A percentile compares a stretch with the other conserved stretches of the same genome.
phyloP scores from a whole-genome alignment of 2,888 invertebrate genomes.

The Chalcosyrphus nemorum region DNA sequence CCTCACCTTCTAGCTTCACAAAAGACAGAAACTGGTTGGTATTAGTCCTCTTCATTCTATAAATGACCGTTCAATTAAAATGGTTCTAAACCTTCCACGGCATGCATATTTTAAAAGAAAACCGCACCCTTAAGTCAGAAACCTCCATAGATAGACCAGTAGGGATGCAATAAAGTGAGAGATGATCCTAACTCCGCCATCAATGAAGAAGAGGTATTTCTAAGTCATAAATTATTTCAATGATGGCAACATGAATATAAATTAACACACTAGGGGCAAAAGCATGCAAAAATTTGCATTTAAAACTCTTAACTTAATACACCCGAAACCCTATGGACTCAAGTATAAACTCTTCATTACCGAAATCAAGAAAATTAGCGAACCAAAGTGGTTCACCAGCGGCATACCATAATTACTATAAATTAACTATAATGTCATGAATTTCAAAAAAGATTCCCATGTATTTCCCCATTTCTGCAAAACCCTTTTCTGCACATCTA shows the following conservation, averaged over 20 bases:
- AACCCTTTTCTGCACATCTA: constrained; percentile 49
- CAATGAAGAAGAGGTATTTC: too few relatives aligned
- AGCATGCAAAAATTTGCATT: constrained; percentile 38
- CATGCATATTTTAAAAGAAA: too few relatives aligned
- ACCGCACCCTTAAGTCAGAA: too few relatives aligned
- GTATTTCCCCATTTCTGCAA: not conserved
- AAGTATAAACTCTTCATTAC: not conserved
- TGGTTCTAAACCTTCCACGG: too few relatives aligned
- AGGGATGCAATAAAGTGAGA: too few relatives aligned
- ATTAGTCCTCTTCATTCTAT: too few relatives aligned
- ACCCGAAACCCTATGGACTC: not conserved
- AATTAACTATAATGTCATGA: not conserved
- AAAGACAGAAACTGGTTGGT: too few relatives aligned
- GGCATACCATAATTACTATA: constrained; percentile 37
- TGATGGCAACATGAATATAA: not conserved
- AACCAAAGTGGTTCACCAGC: not conserved
- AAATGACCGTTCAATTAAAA: too few relatives aligned
- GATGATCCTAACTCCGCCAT: too few relatives aligned
- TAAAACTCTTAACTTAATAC: not conserved
- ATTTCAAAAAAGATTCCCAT: not conserved
- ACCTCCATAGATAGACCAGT: too few relatives aligned
- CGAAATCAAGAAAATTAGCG: constrained; percentile 6
- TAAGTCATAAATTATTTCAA: not conserved
- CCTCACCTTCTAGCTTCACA: too few relatives aligned
- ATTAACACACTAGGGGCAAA: not conserved